A percentile compares a stretch with the other conserved stretches of the same genome.
These are phyloP conservation scores for Helleia helle DNA, from an alignment of 2,888 invertebrate species.

Conservation along the genomic window DNA sequence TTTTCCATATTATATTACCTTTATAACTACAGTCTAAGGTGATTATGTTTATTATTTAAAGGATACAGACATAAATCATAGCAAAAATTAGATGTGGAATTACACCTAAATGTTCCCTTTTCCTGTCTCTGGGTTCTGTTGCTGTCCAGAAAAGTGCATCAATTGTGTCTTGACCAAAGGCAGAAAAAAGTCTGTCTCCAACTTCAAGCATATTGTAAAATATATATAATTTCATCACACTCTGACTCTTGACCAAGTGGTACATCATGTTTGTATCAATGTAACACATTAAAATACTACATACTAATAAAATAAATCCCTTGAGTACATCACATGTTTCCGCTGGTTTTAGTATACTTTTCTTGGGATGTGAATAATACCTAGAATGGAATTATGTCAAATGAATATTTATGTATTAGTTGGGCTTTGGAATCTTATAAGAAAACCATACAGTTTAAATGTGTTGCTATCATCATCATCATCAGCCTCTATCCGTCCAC, in stretches of 20 bases:
- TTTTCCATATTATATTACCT: too few relatives aligned
- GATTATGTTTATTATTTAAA: too few relatives aligned
- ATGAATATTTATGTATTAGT: too few relatives aligned
- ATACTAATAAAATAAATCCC: conserved; percentile 88
- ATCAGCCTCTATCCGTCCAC: too few relatives aligned
- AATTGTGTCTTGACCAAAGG: conserved; percentile 98
- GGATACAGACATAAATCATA: conserved; percentile 95
- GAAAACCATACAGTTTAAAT: too few relatives aligned
- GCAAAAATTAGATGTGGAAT: conserved; percentile 94
- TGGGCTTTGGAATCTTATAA: too few relatives aligned
- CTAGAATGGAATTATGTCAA: too few relatives aligned
- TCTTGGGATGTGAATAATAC: conserved; percentile 43
- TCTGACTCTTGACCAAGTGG: conserved; percentile 97
- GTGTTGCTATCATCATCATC: too few relatives aligned
- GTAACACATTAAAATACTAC: conserved; percentile 89
- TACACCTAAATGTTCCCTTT: conserved; percentile 88
- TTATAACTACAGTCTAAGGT: too few relatives aligned
- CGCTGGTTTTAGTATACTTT: conserved; percentile 83
- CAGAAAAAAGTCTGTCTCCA: conserved; percentile 95
- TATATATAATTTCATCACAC: conserved; percentile 98
- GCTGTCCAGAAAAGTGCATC: conserved; percentile 99
- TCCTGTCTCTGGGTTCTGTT: conserved; percentile 91
- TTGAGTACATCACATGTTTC: conserved; percentile 97
- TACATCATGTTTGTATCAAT: conserved; percentile 99
- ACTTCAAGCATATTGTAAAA: conserved; percentile 99